Evolutionary conservation across 2,888 invertebrate species (phyloP).

Genomic region (Amphipyra berbera): DNA sequence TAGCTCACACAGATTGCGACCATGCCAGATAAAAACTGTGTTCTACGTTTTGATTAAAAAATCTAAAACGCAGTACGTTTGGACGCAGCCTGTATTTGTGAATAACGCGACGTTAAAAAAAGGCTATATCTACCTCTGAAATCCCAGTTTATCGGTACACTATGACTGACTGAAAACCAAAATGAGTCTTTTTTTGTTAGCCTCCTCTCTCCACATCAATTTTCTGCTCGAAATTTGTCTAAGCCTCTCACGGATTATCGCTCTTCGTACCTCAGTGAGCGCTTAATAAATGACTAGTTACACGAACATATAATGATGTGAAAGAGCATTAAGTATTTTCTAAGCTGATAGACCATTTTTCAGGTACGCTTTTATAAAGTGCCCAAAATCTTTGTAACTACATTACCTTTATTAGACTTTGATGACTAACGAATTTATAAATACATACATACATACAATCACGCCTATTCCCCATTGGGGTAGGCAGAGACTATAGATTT

Average conservation of each 20-base stretch:
- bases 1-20: background rate
- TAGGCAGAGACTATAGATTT: too few relatives aligned
- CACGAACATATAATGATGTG: constrained; percentile 23
- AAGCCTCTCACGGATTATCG: constrained; percentile 51
- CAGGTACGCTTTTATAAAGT: constrained; percentile 12
- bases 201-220: constrained; percentile 39
- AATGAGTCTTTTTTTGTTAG: constrained; percentile 36
- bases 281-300: constrained; percentile 42
- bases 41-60: too few relatives aligned
- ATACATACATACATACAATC: too few relatives aligned
- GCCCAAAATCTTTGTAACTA: too few relatives aligned
- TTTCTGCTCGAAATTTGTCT: constrained; percentile 52
- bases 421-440: background rate
- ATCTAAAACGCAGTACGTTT: too few relatives aligned
- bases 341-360: constrained; percentile 18
- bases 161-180: constrained; percentile 21
- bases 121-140: constrained; percentile 5
- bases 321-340: constrained; percentile 43
- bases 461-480: too few relatives aligned
- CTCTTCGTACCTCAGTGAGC: constrained; percentile 43
- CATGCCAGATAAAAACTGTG: too few relatives aligned
- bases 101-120: too few relatives aligned
- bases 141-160: constrained; percentile 31
- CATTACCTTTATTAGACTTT: too few relatives aligned
- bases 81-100: too few relatives aligned